Conservation (phyloP, 2,888 invertebrate genomes). For the Leuctra nigra region DNA sequence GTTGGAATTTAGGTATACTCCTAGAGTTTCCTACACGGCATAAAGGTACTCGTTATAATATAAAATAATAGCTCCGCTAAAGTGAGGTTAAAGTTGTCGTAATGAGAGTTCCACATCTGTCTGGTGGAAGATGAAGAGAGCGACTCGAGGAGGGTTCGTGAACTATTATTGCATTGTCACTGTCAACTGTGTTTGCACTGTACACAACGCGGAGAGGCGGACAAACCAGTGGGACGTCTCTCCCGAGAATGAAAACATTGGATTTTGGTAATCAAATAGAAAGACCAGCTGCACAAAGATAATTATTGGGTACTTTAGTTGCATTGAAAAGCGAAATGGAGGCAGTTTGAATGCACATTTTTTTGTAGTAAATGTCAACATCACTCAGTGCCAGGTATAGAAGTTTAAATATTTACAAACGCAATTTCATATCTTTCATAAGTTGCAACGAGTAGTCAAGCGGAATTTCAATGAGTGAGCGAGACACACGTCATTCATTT, state of each 20-base stretch:
- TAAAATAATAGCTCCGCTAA: not conserved
- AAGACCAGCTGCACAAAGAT: slow-evolving; percentile 9
- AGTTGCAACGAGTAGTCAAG: too few species aligned
- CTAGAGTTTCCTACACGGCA: slow-evolving; percentile 5
- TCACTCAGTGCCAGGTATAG: too few species aligned
- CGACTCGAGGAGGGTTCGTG: not conserved
- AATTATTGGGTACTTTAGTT: slow-evolving; percentile 8
- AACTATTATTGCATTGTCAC: slow-evolving; percentile 13
- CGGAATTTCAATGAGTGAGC: too few species aligned
- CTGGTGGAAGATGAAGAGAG: not conserved
- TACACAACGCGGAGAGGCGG: not conserved
- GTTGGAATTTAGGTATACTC: not conserved
- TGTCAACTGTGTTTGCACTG: slow-evolving; percentile 1
- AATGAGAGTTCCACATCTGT: slow-evolving; percentile 13
- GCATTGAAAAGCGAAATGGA: too few species aligned
- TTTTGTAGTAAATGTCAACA: too few species aligned
- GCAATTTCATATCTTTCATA: too few species aligned
- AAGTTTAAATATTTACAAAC: too few species aligned
- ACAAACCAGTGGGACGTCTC: not conserved
- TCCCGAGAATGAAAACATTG: slow-evolving; percentile 12
- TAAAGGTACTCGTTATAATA: slow-evolving; percentile 2
- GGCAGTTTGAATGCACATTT: too few species aligned
- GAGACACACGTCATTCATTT: too few species aligned
- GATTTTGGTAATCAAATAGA: slow-evolving; percentile 10
- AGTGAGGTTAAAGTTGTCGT: slow-evolving; percentile 14